These are phyloP conservation scores for Podilymbus podiceps DNA, from an alignment of 2,113 vertebrate species.

Conservation along the genomic window DNA sequence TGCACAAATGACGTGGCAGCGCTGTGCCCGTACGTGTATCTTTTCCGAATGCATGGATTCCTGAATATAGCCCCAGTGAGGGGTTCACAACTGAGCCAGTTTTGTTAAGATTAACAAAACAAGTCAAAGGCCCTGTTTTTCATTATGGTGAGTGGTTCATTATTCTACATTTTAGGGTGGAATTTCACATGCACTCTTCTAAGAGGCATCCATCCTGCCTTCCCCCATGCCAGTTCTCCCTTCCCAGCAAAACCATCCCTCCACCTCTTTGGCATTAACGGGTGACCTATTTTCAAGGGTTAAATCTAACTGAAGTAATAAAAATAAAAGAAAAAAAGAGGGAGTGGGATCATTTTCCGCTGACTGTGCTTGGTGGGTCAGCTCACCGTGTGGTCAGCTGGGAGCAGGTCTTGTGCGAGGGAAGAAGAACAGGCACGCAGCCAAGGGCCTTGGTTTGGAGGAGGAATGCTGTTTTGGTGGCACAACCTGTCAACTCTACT, in stretches of 20 bases:
- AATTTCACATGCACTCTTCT: background rate
- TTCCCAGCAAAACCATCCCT: background rate
- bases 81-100: background rate
- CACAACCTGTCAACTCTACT: background rate
- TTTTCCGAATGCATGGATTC: background rate
- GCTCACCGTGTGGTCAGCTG: background rate
- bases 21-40: background rate
- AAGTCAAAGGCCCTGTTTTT: background rate
- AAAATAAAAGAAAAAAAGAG: no score
- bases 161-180: background rate
- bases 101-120: background rate
- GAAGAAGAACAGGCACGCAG: background rate
- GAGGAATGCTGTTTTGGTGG: background rate
- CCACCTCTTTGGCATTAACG: background rate
- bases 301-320: background rate
- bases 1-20: rapidly evolving
- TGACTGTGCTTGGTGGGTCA: background rate
- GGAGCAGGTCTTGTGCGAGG: background rate
- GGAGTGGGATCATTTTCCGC: background rate
- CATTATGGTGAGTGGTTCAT: background rate
- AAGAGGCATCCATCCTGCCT: background rate
- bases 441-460: background rate
- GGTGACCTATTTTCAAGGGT: background rate
- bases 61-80: background rate
- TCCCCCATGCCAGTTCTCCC: rapidly evolving